Evolutionary conservation across 2,113 vertebrate genomes (phyloP).

Genomic region (Ciconia stormi): DNA sequence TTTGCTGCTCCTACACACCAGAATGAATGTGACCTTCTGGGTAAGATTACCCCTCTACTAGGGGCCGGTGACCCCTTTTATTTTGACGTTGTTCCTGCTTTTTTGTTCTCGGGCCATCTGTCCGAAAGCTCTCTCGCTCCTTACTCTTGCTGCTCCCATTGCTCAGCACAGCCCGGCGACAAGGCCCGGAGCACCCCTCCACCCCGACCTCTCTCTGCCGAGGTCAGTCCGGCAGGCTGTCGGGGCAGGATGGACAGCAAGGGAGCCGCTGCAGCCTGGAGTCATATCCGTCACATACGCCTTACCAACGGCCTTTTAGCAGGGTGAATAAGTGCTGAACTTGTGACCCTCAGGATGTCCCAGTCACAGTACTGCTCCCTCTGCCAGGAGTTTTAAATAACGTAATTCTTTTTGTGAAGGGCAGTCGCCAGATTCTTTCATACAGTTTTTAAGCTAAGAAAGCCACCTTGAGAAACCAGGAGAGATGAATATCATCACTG

Average conservation of each 20-base stretch:
- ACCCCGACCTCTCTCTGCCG: background rate
- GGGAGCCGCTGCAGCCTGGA: background rate
- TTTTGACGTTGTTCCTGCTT: background rate
- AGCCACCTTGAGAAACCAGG: background rate
- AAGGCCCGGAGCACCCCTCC: too few relatives aligned
- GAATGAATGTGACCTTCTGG: background rate
- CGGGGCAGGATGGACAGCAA: background rate
- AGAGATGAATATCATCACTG: background rate
- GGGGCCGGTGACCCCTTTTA: background rate
- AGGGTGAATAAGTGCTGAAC: background rate
- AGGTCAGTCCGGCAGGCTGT: background rate
- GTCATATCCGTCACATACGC: accelerated
- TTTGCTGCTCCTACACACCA: background rate
- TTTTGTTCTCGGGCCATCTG: background rate
- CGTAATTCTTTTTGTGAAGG: background rate
- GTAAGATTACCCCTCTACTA: background rate
- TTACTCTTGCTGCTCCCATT: background rate
- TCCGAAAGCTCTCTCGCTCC: background rate
- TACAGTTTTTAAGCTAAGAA: background rate
- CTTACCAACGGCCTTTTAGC: background rate
- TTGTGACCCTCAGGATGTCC: background rate
- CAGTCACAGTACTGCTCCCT: background rate
- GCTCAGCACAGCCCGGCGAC: background rate
- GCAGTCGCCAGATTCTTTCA: background rate
- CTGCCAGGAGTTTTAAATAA: background rate